Percentiles rank a stretch among this genome's conserved stretches.
phyloP scores from a whole-genome alignment of 92 coral and sea anemone genomes.

The Virgularia gustaviana region DNA sequence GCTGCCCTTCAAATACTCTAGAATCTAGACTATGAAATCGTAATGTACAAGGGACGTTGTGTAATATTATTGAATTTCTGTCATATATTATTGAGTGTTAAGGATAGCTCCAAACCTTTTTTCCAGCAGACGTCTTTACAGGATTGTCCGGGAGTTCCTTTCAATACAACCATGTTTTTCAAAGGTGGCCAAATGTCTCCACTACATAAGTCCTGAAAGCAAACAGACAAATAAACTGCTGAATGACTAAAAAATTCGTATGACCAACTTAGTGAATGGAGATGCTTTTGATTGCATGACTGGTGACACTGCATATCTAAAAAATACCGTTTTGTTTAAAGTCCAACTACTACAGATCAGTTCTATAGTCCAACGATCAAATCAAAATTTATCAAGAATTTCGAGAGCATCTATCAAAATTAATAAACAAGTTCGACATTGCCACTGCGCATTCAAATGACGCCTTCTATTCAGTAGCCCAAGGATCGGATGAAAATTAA shows the following conservation, averaged over 20 bases:
- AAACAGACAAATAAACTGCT: not conserved
- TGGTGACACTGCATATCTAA: no score
- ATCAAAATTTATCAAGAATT: no score
- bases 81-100: not conserved
- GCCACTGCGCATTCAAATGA: no score
- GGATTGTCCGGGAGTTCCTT: conserved; percentile 61
- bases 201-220: conserved; percentile 57
- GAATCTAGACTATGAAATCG: not conserved
- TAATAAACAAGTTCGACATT: no score
- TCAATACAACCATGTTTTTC: conserved; percentile 47
- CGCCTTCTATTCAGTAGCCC: no score
- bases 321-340: no score
- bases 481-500: no score
- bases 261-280: not conserved
- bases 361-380: no score
- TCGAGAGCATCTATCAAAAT: no score
- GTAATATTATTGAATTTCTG: not conserved
- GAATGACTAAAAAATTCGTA: not conserved
- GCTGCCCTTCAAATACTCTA: no score
- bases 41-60: no score
- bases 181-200: conserved; percentile 70
- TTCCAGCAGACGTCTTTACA: conserved; percentile 67
- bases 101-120: conserved; percentile 49
- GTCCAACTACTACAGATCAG: no score
- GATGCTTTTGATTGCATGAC: not conserved